Base-by-base conservation (phyloP, 2,888 invertebrate species). In the Cynaeus angustus region DNA sequence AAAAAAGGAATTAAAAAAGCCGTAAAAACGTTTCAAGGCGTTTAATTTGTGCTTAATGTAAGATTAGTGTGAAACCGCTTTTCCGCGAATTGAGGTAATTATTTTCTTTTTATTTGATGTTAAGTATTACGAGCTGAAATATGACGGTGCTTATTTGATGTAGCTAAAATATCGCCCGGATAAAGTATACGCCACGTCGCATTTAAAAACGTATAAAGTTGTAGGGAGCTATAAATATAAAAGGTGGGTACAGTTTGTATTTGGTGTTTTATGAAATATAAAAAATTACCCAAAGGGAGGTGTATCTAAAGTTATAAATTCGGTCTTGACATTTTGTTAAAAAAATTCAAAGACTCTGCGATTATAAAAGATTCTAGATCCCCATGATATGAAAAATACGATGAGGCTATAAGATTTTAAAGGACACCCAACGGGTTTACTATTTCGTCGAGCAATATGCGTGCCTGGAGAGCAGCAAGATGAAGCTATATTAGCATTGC, bases 401-500 rank as follows among this genome's bases (percentile, higher is more conserved):
- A 74, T 66, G 71, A 72, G 71, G 75, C 71, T 73, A 72, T 74
- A 77, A 76, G 77, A 74, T 79, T 78, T 77, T 78, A 77, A 78
- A 76, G 77, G 66, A 41, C 78, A 72, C 79, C 78, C 76, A 70
- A 64, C 73, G 74, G 78, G 73, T 75, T 78, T 73, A 73, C 70
- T 73, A 72, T 70, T 75, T 76, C 74, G 56, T 64, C 59, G 76
- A 66, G 75, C 77, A 77, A 79, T 77, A 79, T 78, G 79, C 78
- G 77, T 80, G 71, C 72, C 72, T 70, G 68, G 75, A 73, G 74
- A 77, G 71, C 73, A 71, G 73, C 74, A 76, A 76, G 76, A 77
- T 75, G 76, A 76, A 74, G 75, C 71, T 70, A 70, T 75, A 80
- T 81, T 80, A 80, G 80, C 79, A 80, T 80, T 81, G 79, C 80